Evolutionary conservation across 30 jellyfish, hydroid and myxozoan genomes (phyloP), one percentile per base, ranked within the genome.

Genomic region (Cassiopea andromeda): DNA sequence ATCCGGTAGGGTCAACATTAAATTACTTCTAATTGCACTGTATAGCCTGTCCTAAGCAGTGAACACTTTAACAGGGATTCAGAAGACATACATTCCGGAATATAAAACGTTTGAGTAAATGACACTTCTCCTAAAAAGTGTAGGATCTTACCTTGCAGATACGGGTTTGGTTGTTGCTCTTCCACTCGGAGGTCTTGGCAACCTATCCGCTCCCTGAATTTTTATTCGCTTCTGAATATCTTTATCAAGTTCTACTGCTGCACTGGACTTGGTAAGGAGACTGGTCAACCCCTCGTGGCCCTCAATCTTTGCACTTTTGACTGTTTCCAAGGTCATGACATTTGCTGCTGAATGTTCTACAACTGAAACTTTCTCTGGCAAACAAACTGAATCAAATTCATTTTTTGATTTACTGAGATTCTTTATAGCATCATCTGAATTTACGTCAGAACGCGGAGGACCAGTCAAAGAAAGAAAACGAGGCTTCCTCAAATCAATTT

Each of bases 141-240:
- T 7, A 5, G 15, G 6, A 10, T n/a, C 91, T 69, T 46, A 83
- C 91, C 91, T 48, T 72, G 85, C 91, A 45, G 84, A 10, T 16
- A 83, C 91, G 1, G 91, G 91, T 14, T 84, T 54, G 48, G 85
- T 84, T 45, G 76, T 72, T 7, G 91, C 91, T 46, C 91, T 72
- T 15, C 91, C 91, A 50, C 66, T 84, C 2, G 91, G 91, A 2
- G 91, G 91, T 66, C 83, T 83, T 48, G 91, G 91, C 61, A 69
- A 15, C 46, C 27, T 83, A 8, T 83, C 84, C 2, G 14, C 17
- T 43, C 5, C 44, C 38, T 44, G 78, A 7, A 2, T 78, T 48
- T 54, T n/a, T 12, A 27, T 19, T 12, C 16, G 58, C 59, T n/a
- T 78, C 27, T 5, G 13, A 2, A 7, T 47, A n/a, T n/a, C 46